Evolutionary conservation across 2,113 vertebrate species (phyloP).

Genomic region (Epinephelus cyanopodus): DNA sequence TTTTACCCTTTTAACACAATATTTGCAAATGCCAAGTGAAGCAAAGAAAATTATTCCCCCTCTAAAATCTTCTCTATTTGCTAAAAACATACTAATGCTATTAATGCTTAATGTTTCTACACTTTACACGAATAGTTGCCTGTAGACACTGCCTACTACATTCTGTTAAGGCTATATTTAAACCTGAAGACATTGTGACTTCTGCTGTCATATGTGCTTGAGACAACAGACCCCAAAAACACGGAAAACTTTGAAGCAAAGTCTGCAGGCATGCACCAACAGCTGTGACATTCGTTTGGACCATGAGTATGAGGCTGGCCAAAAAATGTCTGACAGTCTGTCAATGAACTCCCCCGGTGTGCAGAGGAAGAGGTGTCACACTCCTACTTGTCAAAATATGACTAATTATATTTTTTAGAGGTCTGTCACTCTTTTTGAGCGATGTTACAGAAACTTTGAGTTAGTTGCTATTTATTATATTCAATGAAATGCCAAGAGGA

Average conservation of each 20-base stretch:
- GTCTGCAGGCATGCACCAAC: conserved; percentile 2
- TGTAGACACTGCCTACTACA: background rate
- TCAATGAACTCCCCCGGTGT: conserved; percentile 5
- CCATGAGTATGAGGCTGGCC: background rate
- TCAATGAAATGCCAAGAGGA: background rate
- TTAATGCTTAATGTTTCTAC: background rate
- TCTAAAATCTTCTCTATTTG: background rate
- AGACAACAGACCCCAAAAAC: background rate
- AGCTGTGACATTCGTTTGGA: background rate
- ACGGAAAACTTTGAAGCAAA: background rate
- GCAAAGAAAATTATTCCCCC: too few species aligned
- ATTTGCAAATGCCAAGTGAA: background rate
- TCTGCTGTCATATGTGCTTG: background rate
- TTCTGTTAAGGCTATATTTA: background rate
- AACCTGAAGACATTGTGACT: background rate
- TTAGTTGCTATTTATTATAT: background rate
- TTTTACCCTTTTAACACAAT: too few species aligned
- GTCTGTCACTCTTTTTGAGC: background rate
- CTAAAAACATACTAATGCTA: background rate
- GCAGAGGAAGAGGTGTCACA: background rate
- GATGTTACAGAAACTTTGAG: background rate
- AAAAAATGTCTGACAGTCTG: conserved; percentile 21
- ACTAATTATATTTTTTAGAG: conserved; percentile 23
- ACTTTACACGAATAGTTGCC: background rate
- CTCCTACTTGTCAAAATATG: conserved; percentile 20